Conservation (phyloP, 2,797 vertebrate species). For the Oophaga sylvatica region DNA sequence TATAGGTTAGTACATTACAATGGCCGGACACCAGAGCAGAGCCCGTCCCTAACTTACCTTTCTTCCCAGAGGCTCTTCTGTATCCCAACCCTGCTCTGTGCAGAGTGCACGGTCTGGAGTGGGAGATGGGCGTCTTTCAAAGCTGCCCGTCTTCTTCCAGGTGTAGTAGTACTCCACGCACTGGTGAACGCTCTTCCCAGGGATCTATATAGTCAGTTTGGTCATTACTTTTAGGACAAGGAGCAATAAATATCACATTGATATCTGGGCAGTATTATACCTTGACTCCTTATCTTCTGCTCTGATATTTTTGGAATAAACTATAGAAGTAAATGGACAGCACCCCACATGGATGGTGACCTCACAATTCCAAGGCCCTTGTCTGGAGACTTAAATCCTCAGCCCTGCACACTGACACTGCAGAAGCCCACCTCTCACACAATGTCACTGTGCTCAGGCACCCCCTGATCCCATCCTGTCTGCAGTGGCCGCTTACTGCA, state of each 20-base stretch:
- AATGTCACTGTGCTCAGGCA: too few species aligned
- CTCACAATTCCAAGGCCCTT: too few species aligned
- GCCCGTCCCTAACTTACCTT: neutral
- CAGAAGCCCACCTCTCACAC: too few species aligned
- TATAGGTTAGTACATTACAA: neutral
- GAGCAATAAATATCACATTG: neutral
- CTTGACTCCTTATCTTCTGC: too few species aligned
- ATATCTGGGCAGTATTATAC: too few species aligned
- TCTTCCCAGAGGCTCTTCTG: neutral
- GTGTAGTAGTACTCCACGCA: conserved; percentile 81
- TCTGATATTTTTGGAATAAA: too few species aligned
- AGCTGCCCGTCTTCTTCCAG: conserved; percentile 75
- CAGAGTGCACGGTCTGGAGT: neutral
- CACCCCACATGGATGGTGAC: too few species aligned
- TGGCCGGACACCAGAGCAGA: neutral
- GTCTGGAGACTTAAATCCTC: too few species aligned
- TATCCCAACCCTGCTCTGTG: neutral
- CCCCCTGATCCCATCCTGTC: too few species aligned
- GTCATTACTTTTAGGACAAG: neutral
- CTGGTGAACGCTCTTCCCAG: conserved; percentile 75
- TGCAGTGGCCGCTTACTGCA: too few species aligned
- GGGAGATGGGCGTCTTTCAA: conserved; percentile 54
- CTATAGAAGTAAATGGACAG: too few species aligned
- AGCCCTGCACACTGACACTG: too few species aligned
- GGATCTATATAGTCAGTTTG: conserved; percentile 67